Evolutionary conservation across 2,888 invertebrate genomes (phyloP), one percentile per base, ranked within the genome.

Genomic region (Capitulum mitella): DNA sequence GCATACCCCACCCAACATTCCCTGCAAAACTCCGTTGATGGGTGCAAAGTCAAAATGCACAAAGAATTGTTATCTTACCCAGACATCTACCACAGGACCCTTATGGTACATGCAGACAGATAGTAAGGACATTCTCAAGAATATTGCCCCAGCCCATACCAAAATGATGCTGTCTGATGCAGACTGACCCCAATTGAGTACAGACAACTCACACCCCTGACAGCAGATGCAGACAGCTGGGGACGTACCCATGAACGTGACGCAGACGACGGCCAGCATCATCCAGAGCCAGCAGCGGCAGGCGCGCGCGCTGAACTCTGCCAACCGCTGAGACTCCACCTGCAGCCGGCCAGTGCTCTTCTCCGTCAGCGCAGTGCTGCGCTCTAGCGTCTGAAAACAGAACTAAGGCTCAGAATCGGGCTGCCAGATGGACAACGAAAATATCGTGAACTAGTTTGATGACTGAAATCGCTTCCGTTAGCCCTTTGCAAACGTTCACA

Each of bases 271-370:
- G 12, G 91, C 90, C 78, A 97, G 88, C 92, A 97, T 92, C 58
- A 96, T 87, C 95, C 96, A 97, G 82, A 97, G 90, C 95, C 96
- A 96, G 86, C 97, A 97, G 84, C 94, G 94, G 90, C 95, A 97
- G 0, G 93, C 93, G 81, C 92, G 91, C 81, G 90, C 90, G 37
- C 93, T 95, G 86, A 95, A 95, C 82, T 92, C 93, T 82, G 92
- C 91, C 58, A 97, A 87, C 83, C 93, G 90, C 70, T 91, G 91
- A 0, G 94, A 93, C 86, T 97, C 96, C 64, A 89, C 89, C 84
- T 92, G 91, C 80, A 97, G 87, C 70, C 92, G 92, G 46, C 87
- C 86, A 82, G 92, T 88, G 85, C 97, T 97, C 26, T 89, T 88
- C 81, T 96, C 95, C 0, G 95, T 92, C 81, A 94, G 86, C 81